Evolutionary conservation across 2,113 vertebrate genomes (phyloP).

Genomic region (Kobus ellipsiprymnus): DNA sequence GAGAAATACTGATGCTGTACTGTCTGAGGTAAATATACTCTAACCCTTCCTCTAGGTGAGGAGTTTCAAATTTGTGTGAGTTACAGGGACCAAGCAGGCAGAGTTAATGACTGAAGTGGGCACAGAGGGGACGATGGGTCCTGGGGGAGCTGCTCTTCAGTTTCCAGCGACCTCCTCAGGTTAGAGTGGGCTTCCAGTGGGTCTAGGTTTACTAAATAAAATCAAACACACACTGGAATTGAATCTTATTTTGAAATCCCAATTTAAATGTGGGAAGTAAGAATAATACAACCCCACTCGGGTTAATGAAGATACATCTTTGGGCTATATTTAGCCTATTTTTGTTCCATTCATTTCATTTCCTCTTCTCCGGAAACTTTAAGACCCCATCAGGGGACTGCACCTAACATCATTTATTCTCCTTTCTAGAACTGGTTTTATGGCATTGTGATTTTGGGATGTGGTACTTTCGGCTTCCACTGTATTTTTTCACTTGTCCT

Average conservation of each 20-base stretch:
- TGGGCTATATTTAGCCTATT: neutral
- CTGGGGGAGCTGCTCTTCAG: rapidly evolving
- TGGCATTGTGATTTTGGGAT: neutral
- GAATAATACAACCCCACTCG: neutral
- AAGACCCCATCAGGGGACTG: neutral
- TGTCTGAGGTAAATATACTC: neutral
- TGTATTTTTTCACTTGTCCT: neutral
- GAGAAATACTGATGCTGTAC: neutral
- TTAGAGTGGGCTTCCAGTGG: neutral
- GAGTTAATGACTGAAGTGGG: neutral
- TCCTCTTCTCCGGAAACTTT: neutral
- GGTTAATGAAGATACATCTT: neutral
- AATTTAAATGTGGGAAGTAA: neutral
- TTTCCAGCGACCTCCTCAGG: neutral
- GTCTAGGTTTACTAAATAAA: neutral
- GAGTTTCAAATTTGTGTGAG: neutral
- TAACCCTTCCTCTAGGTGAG: neutral
- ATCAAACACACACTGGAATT: neutral
- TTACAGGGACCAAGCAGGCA: neutral
- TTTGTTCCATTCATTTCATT: neutral
- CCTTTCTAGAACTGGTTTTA: neutral
- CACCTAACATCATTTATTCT: neutral
- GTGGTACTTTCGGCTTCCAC: neutral
- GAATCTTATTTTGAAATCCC: neutral
- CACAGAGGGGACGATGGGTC: neutral